phyloP scores from a whole-genome alignment of 2,113 vertebrate species.

The Piaya cayana region DNA sequence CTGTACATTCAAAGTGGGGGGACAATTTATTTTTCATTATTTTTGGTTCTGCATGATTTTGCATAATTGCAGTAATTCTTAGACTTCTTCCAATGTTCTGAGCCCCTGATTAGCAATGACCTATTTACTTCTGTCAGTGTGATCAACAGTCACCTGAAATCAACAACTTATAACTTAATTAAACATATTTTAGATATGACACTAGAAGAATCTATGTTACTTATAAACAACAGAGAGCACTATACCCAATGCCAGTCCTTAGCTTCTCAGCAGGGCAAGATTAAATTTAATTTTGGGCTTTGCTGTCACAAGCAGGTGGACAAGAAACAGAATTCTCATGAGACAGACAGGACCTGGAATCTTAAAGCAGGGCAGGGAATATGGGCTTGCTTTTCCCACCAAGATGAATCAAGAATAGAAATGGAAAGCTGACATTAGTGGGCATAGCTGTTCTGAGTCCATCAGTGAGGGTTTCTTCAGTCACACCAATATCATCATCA shows the following conservation, averaged over 20 bases:
- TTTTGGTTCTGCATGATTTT: conserved; percentile 35
- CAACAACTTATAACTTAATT: background rate
- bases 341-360: background rate
- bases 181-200: background rate
- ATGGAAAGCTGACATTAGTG: background rate
- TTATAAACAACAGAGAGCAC: background rate
- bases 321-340: background rate
- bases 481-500: background rate
- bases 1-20: background rate
- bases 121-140: background rate
- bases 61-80: conserved; percentile 21
- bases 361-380: background rate
- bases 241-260: background rate
- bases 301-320: background rate
- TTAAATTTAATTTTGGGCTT: background rate
- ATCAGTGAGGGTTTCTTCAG: background rate
- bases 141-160: conserved; percentile 6
- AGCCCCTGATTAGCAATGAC: background rate
- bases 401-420: background rate
- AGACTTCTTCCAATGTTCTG: background rate
- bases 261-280: background rate
- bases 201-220: background rate
- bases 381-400: background rate
- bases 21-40: conserved; percentile 33
- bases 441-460: background rate